Base-by-base conservation (phyloP, 1,140 invertebrate species). In the Contarinia nasturtii region DNA sequence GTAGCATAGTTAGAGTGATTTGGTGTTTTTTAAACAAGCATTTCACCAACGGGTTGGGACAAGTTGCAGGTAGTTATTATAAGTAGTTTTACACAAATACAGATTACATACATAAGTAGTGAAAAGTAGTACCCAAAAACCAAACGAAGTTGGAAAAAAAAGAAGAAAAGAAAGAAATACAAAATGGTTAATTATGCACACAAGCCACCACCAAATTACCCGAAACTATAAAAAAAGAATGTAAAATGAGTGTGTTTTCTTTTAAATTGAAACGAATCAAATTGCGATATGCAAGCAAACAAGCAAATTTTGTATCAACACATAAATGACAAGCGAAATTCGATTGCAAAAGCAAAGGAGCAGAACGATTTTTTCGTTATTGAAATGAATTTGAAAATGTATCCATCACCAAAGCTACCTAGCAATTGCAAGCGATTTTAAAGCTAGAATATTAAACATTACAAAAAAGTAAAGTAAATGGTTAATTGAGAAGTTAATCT, bases 131-230 rank as follows among this genome's bases (percentile, higher is more conserved):
- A 38, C 12, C 17, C 12, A 14, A 14, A 17, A n/a, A n/a, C n/a
- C n/a, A n/a, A n/a, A 38, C 36, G 4, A 38, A 38, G 4, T 5
- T 5, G 12, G 12, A 38, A 27, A 27, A 27, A 27, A 27, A n/a
- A n/a, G n/a, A n/a, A 27, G 27, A 27, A 42, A 45, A 38, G 34
- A 37, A 40, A 33, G 7, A 20, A 50, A 52, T 47, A 53, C 49
- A 68, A 66, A 66, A 69, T 47, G 63, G 63, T 34, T 57, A 63
- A 50, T 62, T 68, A 8, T 51, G 53, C 15, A 40, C 27, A n/a
- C 21, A 48, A 41, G 4, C 8, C 15, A 20, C 46, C 40, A 34
- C 19, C 38, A 49, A 45, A 49, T 15, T 37, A 41, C 43, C 33
- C 36, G 15, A 45, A 45, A 45, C 37, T 40, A 18, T 38, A 19